Percentiles rank a stretch among this genome's conserved stretches.
Conservation (phyloP, 2,888 invertebrate genomes). For the Macrophya annulata region DNA sequence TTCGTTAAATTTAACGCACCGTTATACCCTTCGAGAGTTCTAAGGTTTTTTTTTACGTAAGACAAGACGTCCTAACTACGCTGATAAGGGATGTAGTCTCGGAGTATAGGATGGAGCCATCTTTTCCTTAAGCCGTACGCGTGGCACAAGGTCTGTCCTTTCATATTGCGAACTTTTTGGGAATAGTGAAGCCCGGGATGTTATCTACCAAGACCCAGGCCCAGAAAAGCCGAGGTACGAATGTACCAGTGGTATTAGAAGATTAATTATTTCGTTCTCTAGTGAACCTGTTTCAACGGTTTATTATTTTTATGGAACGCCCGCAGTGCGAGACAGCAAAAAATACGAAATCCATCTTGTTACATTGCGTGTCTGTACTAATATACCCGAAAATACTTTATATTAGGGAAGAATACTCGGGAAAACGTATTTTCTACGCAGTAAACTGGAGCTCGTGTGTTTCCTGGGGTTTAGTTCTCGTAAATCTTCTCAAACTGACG, state of each 20-base stretch:
- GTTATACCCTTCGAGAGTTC: slow-evolving; percentile 24
- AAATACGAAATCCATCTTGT: slow-evolving; percentile 31
- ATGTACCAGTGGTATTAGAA: slow-evolving; percentile 18
- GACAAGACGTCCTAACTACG: slow-evolving; percentile 38
- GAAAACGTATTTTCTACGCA: not conserved
- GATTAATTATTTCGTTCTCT: slow-evolving; percentile 43
- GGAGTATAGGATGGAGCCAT: slow-evolving; percentile 15
- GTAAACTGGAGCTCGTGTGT: slow-evolving; percentile 28
- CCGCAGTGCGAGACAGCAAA: not conserved
- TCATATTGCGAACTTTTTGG: slow-evolving; percentile 37
- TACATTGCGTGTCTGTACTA: slow-evolving; percentile 38
- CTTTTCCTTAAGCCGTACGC: slow-evolving; percentile 18
- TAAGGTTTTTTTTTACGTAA: not conserved
- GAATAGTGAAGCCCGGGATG: not conserved
- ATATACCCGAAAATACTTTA: slow-evolving; percentile 19
- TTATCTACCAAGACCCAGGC: slow-evolving; percentile 17
- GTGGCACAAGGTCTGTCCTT: slow-evolving; percentile 2
- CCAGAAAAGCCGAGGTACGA: not conserved
- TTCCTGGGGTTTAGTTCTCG: slow-evolving; percentile 4
- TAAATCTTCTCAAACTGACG: slow-evolving; percentile 40
- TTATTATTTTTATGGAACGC: slow-evolving; percentile 50
- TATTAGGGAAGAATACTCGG: slow-evolving; percentile 1
- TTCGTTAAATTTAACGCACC: slow-evolving; percentile 42
- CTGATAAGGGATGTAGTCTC: slow-evolving; percentile 17
- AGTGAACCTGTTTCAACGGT: slow-evolving; percentile 12